A percentile compares a stretch with the other conserved stretches of the same genome.
phyloP scores from a whole-genome alignment of 2,113 vertebrate species.

The Micromys minutus region DNA sequence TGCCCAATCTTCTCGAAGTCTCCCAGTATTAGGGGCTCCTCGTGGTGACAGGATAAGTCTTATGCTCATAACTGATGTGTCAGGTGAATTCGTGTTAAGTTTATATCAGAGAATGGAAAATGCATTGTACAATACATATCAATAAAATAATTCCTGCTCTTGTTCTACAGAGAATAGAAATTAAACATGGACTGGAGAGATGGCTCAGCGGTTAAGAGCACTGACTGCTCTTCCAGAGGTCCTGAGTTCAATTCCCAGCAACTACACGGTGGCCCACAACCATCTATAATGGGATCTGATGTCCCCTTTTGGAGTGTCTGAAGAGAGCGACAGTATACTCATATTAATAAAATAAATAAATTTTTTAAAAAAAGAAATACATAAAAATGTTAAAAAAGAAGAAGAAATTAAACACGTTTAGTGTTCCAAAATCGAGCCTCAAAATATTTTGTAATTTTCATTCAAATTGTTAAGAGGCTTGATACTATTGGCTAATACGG shows the following conservation, averaged over 20 bases:
- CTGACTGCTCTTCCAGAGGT: no score
- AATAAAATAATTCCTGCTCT: slow-evolving; percentile 94
- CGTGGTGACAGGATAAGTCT: slow-evolving; percentile 87
- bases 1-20: slow-evolving; percentile 87
- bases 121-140: slow-evolving; percentile 97
- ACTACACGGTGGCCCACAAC: no score
- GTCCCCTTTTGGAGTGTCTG: no score
- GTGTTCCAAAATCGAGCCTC: no score
- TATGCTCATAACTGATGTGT: slow-evolving; percentile 90
- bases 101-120: slow-evolving; percentile 93
- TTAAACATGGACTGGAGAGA: slow-evolving; percentile 89
- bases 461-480: slow-evolving; percentile 64
- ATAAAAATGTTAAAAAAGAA: no score
- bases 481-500: not conserved
- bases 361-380: no score
- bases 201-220: no score
- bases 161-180: slow-evolving; percentile 93
- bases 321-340: no score
- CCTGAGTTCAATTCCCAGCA: no score
- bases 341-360: no score
- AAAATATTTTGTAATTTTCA: slow-evolving; percentile 90
- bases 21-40: slow-evolving; percentile 88
- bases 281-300: no score
- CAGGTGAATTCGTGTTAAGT: slow-evolving; percentile 91
- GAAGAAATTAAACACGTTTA: no score